Evolutionary conservation across 2,888 invertebrate genomes (phyloP), one percentile per base, ranked within the genome.

Genomic region (Antheraea yamamai): DNA sequence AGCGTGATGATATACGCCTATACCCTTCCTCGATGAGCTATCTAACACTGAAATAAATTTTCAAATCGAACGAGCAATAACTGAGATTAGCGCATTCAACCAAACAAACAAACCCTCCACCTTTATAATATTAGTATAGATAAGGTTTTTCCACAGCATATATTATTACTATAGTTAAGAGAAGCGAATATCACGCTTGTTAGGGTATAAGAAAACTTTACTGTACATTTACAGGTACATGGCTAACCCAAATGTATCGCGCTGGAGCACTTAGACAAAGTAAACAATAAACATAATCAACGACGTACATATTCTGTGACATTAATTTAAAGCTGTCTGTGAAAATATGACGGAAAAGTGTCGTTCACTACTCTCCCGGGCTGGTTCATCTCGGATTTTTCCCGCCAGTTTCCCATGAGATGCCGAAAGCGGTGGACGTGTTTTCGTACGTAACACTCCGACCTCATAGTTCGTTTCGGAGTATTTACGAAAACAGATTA

Each of bases 331-430:
- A 70, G n/a, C 70, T 3, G 7, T n/a, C 2, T 2, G 23, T 10
- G 70, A 70, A 39, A 70, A 39, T 70, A 70, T 70, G 35, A 39
- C 23, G n/a, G 39, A 23, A 35, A 70, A 39, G 18, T 39, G 35
- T 39, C 39, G 39, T 70, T 70, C 70, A 39, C 39, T 20, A 35
- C 14, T 39, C 35, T 26, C 61, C 35, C 23, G 58, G 55, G 51
- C 58, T 18, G 73, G 68, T 73, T 70, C 47, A 58, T 75, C 70
- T 75, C 70, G 47, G 20, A 82, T 81, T 79, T 85, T 85, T 86
- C 87, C 85, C 87, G 87, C 87, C 87, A 87, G 87, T 87, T 86
- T 87, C 83, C 81, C 81, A 75, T 81, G 81, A 82, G 87, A 84
- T 55, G 76, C 68, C 55, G 74, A 74, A 74, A 74, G 74, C 55